phyloP scores from a whole-genome alignment of 2,797 vertebrate species.

The Propithecus deckenii region DNA sequence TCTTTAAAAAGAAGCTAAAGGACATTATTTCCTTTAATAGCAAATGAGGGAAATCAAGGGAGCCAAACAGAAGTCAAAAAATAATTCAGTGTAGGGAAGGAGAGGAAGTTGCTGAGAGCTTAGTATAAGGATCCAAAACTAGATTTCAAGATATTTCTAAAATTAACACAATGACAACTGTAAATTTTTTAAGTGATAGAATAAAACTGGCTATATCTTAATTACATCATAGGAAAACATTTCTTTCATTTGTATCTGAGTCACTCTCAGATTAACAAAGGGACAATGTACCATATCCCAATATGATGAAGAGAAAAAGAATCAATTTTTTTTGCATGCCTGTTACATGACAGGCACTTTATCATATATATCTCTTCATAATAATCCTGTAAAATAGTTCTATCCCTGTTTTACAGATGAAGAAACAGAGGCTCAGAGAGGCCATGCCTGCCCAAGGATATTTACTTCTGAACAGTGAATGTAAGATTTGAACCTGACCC shows the following conservation, averaged over 20 bases:
- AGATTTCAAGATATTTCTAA: background rate
- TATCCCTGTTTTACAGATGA: background rate
- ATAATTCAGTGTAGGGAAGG: background rate
- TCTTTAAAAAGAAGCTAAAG: constrained; percentile 16
- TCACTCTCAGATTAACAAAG: constrained; percentile 5
- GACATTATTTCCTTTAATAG: constrained; percentile 9
- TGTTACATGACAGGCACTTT: background rate
- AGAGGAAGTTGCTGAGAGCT: background rate
- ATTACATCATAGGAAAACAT: constrained; percentile 4
- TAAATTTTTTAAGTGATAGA: constrained; percentile 24
- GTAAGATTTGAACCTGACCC: constrained; percentile 1
- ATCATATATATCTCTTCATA: background rate
- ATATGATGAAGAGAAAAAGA: constrained; percentile 27
- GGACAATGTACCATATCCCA: background rate
- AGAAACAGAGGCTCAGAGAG: background rate
- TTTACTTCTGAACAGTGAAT: background rate
- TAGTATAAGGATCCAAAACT: background rate
- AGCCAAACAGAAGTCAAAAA: background rate
- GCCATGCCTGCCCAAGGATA: background rate
- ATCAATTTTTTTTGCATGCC: background rate
- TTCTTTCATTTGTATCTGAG: constrained; percentile 7
- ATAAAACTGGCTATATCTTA: background rate
- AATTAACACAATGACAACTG: background rate
- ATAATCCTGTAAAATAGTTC: background rate
- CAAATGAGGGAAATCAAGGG: background rate